These are phyloP conservation scores for Chymomyza costata DNA, from an alignment of 1,140 invertebrate genomes.

Conservation along the genomic window DNA sequence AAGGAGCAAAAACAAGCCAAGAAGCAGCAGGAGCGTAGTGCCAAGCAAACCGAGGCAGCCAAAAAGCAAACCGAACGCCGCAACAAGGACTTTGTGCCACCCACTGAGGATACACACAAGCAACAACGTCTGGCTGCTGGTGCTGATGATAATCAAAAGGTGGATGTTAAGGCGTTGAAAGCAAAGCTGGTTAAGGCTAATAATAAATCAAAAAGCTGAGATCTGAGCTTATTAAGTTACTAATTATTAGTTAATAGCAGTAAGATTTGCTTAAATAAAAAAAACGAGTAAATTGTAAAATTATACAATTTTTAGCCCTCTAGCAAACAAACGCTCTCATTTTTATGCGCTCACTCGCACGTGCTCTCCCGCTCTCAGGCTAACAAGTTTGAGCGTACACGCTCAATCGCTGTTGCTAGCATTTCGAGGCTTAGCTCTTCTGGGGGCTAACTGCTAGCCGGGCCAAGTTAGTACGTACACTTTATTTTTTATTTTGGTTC, in stretches of 20 bases:
- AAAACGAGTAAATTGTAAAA: no score
- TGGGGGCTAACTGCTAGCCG: constrained; percentile 44
- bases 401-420: constrained; percentile 1
- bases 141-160: constrained; percentile 22
- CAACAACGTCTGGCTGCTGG: no score
- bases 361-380: constrained; percentile 4
- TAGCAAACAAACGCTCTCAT: background rate
- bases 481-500: constrained; percentile 35
- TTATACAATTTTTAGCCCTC: no score
- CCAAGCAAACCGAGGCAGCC: constrained; percentile 83
- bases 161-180: constrained; percentile 63
- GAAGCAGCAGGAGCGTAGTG: constrained; percentile 84
- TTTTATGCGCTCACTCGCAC: constrained; percentile 8
- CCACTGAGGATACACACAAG: constrained; percentile 78
- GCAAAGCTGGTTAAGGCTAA: constrained; percentile 62
- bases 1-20: constrained; percentile 86
- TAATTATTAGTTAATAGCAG: background rate
- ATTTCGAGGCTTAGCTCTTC: constrained; percentile 48
- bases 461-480: constrained; percentile 49
- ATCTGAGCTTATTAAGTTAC: background rate
- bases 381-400: no score
- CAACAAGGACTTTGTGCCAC: constrained; percentile 88
- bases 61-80: constrained; percentile 86
- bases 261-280: constrained; percentile 8
- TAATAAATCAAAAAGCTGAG: constrained; percentile 48